phyloP scores from a whole-genome alignment of 2,797 vertebrate genomes.

The Falco novaeseelandiae region DNA sequence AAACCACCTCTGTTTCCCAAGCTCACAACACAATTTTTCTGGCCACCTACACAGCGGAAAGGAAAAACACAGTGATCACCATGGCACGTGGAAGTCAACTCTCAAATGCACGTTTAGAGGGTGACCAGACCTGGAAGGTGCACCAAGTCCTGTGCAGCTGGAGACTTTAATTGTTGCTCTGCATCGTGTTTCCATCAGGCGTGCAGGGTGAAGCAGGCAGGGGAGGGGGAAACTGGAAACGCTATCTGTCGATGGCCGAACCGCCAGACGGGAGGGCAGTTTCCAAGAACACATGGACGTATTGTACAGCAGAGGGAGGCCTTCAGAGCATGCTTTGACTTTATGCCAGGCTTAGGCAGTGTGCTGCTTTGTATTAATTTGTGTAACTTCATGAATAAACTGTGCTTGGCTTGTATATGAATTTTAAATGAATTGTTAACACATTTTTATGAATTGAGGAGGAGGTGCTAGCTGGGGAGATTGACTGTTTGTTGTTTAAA shows the following conservation, averaged over 20 bases:
- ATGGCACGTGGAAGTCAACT: rapidly evolving
- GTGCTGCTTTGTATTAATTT: constrained; percentile 63
- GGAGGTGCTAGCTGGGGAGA: constrained; percentile 39
- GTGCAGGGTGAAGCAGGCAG: neutral
- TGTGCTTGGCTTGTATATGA: constrained; percentile 41
- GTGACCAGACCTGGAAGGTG: rapidly evolving
- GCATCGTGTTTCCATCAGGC: rapidly evolving
- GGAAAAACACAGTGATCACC: rapidly evolving
- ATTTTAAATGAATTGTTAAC: constrained; percentile 72
- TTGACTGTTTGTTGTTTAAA: constrained; percentile 47
- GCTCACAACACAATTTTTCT: rapidly evolving
- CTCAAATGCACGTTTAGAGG: neutral
- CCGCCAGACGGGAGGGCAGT: neutral
- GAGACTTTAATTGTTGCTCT: neutral
- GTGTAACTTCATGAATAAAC: constrained; percentile 36
- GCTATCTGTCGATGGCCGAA: neutral
- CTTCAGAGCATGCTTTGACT: constrained; percentile 26
- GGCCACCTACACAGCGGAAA: neutral
- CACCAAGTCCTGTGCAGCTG: rapidly evolving
- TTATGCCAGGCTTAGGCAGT: neutral
- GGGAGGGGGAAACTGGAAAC: neutral
- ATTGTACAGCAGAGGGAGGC: constrained; percentile 36
- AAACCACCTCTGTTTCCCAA: neutral
- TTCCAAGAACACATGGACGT: neutral
- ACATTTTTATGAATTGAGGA: constrained; percentile 61